Evolutionary conservation across 2,113 vertebrate species (phyloP).

Genomic region (Pogona vitticeps): DNA sequence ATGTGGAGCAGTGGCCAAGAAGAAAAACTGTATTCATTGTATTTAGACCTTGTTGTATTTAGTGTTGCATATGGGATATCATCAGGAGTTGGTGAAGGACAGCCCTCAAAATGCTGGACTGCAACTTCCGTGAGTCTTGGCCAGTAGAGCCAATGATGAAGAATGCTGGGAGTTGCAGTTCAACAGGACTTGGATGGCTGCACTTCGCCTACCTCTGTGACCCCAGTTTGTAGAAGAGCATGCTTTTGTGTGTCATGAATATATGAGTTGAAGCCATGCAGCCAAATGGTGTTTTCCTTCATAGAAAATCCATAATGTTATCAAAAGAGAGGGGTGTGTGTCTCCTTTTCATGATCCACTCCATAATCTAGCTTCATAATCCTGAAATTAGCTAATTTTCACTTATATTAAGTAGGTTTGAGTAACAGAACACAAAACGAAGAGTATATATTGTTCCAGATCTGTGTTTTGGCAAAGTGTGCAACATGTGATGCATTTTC

Average conservation of each 20-base stretch:
- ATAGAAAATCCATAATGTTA: neutral
- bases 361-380: no score
- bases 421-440: neutral
- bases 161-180: no score
- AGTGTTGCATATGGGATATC: conserved; percentile 30
- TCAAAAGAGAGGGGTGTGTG: neutral
- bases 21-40: neutral
- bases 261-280: neutral
- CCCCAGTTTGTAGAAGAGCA: neutral
- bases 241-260: neutral
- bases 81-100: neutral
- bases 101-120: no score
- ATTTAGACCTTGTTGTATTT: conserved; percentile 21
- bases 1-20: neutral
- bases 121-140: no score
- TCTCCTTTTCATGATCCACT: no score
- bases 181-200: no score
- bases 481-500: neutral
- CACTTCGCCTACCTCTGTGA: no score
- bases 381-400: neutral
- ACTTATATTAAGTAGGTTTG: neutral
- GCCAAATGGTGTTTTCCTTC: conserved; percentile 4
- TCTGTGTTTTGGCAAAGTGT: neutral
- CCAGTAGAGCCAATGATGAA: no score
- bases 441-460: neutral